Evolutionary conservation across 2,888 invertebrate genomes (phyloP).

Genomic region (Volucella bombylans): DNA sequence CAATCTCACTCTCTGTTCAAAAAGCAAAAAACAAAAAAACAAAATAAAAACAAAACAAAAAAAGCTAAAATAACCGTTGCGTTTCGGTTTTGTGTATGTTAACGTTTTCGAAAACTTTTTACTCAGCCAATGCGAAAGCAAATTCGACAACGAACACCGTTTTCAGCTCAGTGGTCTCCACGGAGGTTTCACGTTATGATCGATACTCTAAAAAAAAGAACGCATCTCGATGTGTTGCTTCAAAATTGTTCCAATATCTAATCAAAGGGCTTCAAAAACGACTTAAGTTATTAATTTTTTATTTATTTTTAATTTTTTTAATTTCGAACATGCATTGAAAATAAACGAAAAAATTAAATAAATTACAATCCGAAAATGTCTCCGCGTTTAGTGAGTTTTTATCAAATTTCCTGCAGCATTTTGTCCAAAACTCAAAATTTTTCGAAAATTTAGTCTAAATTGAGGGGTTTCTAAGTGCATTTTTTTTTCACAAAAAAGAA

Average conservation of each 20-base stretch:
- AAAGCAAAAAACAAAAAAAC: too few relatives aligned
- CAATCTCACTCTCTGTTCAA: constrained; percentile 25
- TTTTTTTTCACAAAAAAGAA: constrained; percentile 9
- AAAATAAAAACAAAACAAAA: constrained; percentile 1
- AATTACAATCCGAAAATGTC: constrained; percentile 61
- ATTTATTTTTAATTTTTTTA: background rate
- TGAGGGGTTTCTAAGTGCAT: constrained; percentile 55
- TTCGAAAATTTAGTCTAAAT: constrained; percentile 58
- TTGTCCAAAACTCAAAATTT: constrained; percentile 59
- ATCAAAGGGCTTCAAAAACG: constrained; percentile 46
- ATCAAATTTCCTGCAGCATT: constrained; percentile 50
- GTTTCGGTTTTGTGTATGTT: constrained; percentile 40
- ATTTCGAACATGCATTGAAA: constrained; percentile 47
- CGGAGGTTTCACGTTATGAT: constrained; percentile 82
- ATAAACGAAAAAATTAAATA: constrained; percentile 28
- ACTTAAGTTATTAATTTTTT: constrained; percentile 13
- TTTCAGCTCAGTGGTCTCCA: constrained; percentile 81
- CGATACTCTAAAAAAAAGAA: constrained; percentile 60
- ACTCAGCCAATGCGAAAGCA: constrained; percentile 47
- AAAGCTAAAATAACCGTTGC: constrained; percentile 59
- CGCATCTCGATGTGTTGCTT: constrained; percentile 68
- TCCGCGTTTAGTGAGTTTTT: constrained; percentile 65
- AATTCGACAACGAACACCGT: constrained; percentile 66
- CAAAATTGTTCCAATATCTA: constrained; percentile 50
- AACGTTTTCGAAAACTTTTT: constrained; percentile 65